Base-by-base conservation (phyloP, 2,797 vertebrate species). In the Pachyuromys duprasi region DNA sequence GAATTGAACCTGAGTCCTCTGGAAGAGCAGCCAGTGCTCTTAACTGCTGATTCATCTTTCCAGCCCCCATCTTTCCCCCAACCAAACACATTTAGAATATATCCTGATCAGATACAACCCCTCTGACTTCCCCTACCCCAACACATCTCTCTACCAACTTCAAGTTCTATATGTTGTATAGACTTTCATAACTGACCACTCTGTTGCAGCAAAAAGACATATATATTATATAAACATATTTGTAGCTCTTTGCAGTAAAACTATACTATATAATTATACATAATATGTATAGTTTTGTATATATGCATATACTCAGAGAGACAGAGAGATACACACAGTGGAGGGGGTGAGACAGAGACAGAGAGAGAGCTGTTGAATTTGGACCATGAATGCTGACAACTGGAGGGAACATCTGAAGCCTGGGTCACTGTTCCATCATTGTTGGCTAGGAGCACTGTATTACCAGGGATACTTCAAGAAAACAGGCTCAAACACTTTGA, bases 371-470 rank as follows among this genome's bases (percentile, higher is more conserved):
- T 75, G 42, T 67, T 8, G 1, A 18, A 84, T 89, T 95, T 91
- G 55, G 24, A 86, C 24, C 45, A 36, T 13, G n/a, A 17, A 55
- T 72, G 7, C 31, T 33, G 28, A 86, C 26, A 89, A 36, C 63
- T 94, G 86, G 6, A 4, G 80, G 60, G 72, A 86, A 42, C 33
- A 31, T 74, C 80, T 60, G 28, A 42, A 90, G 55, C 11, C 14
- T 63, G 31, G 26, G 28, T 74, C 79, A 53, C 7, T 57, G 45
- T 18, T 5, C n/a, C 36, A 33, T 28, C 69, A 11, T 39, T 80
- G 18, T 69, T 93, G 9, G 63, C 49, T 94, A 78, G 55, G 57
- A 79, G 79, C 3, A 79, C 17, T 92, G 75, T 92, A 69, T 86
- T 74, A 80, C 45, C 18, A 70, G 33, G 28, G 31, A 55, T 87